These are phyloP conservation scores for Apis cerana DNA, from an alignment of 1,140 invertebrate species.

Conservation along the genomic window DNA sequence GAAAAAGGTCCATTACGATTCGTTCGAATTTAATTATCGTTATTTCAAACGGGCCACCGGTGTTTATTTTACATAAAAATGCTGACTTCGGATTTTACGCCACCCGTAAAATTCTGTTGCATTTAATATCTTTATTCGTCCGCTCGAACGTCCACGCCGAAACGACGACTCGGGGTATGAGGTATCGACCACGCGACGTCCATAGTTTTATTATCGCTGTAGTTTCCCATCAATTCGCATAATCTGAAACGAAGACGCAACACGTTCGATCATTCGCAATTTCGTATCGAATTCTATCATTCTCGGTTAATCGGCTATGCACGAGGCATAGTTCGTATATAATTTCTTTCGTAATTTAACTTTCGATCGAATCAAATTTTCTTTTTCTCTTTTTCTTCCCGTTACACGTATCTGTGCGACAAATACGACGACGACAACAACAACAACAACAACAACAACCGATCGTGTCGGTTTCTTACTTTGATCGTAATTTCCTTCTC, in stretches of 20 bases:
- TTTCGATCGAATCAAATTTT: constrained; percentile 9
- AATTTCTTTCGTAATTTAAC: background rate
- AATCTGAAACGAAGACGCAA: too few relatives aligned
- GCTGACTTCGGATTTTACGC: constrained; percentile 52
- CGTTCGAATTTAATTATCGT: constrained; percentile 62
- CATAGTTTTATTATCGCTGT: constrained; percentile 1
- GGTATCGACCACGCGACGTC: background rate
- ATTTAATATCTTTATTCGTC: constrained; percentile 53
- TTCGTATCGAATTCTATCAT: constrained; percentile 27
- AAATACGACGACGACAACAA: background rate
- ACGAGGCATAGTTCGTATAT: background rate
- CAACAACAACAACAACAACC: background rate
- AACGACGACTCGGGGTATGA: background rate
- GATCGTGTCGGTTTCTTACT: background rate
- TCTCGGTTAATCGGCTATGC: constrained; percentile 34
- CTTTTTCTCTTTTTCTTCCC: background rate
- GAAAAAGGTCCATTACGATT: constrained; percentile 65
- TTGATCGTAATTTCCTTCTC: background rate
- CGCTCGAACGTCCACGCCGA: constrained; percentile 1
- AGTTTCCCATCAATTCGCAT: too few relatives aligned
- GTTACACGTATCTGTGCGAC: background rate
- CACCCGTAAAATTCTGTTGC: constrained; percentile 34
- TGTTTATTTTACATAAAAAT: constrained; percentile 61
- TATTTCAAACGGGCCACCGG: constrained; percentile 57
- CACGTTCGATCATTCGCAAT: background rate